Base-by-base conservation (phyloP, 2,888 invertebrate species). In the Acrocyrtus sp. region DNA sequence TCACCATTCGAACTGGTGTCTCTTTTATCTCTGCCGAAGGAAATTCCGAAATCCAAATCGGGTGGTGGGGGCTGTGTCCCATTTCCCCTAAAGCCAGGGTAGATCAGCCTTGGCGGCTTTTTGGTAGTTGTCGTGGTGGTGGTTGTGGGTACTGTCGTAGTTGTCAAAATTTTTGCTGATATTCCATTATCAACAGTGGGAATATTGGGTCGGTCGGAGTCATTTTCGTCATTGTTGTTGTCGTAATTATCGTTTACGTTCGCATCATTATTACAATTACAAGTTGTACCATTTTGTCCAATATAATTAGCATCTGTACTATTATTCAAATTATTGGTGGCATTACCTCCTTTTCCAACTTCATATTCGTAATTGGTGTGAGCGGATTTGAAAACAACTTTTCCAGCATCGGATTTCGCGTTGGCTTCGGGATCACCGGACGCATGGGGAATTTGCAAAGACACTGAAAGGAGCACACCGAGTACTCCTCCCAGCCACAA, bases 401-500 rank as follows among this genome's bases (percentile, higher is more conserved):
- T 68, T 22, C 68, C 68, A 29, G 68, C 60, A 17, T 60, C 53
- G 4, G 68, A 53, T 24, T 34, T 53, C 6, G 50, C 24, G 10
- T 50, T 12, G 1, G 68, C 58, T 29, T 57, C 50, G 10, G 41
- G n/a, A n/a, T n/a, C n/a, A n/a, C n/a, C 50, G 10, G 58, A 43
- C 29, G 58, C 3, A 19, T 1, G n/a, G 1, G 68, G 45, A 17
- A 51, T 19, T 1, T 41, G 10, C 1, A 48, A 15, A 3, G 50
- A 10, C 0, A 51, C 51, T 8, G 43, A 8, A 6, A 68, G 53
- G 45, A 68, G 53, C 12, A 60, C 53, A 8, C 57, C 66, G 15
- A 68, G 68, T n/a, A 58, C 68, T 43, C 57, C 66, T 51, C 68
- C 68, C 45, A 68, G 17, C 51, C 68, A 60, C 15, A 58, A 43